These are phyloP conservation scores for Achroia grisella DNA, from an alignment of 1,140 invertebrate genomes.

Conservation along the genomic window DNA sequence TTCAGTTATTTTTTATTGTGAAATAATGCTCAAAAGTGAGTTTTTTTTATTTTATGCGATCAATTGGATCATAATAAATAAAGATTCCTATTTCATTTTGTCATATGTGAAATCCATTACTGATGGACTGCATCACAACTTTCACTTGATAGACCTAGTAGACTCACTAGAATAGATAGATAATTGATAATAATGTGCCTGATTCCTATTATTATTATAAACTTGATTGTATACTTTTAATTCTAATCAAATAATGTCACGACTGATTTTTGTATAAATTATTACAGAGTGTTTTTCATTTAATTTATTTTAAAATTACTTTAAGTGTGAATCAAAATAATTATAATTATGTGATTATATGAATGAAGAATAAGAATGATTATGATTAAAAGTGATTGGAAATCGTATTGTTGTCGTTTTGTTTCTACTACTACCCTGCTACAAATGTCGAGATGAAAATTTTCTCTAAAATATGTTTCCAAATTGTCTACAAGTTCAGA, in stretches of 20 bases:
- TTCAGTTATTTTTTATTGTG: slow-evolving; percentile 46
- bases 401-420: slow-evolving; percentile 10
- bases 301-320: slow-evolving; percentile 71
- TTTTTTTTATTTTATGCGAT: slow-evolving; percentile 48
- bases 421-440: not conserved
- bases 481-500: no score
- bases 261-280: slow-evolving; percentile 71
- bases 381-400: slow-evolving; percentile 51
- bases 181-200: slow-evolving; percentile 57
- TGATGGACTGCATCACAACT: slow-evolving; percentile 12
- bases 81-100: slow-evolving; percentile 22
- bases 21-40: slow-evolving; percentile 63
- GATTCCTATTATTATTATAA: slow-evolving; percentile 71
- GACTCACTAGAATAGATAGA: slow-evolving; percentile 50
- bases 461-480: no score
- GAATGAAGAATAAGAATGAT: slow-evolving; percentile 61
- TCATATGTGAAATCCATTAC: slow-evolving; percentile 29
- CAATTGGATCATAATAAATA: slow-evolving; percentile 20
- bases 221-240: slow-evolving; percentile 65
- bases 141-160: slow-evolving; percentile 1
- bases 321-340: slow-evolving; percentile 69
- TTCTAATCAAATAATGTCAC: slow-evolving; percentile 68
- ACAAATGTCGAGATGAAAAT: no score
- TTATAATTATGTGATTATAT: slow-evolving; percentile 72
- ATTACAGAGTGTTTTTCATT: slow-evolving; percentile 65